Percentiles rank a stretch among this genome's conserved stretches.
Conservation (phyloP, 2,797 vertebrate species). For the Gymnothorax reevesii region DNA sequence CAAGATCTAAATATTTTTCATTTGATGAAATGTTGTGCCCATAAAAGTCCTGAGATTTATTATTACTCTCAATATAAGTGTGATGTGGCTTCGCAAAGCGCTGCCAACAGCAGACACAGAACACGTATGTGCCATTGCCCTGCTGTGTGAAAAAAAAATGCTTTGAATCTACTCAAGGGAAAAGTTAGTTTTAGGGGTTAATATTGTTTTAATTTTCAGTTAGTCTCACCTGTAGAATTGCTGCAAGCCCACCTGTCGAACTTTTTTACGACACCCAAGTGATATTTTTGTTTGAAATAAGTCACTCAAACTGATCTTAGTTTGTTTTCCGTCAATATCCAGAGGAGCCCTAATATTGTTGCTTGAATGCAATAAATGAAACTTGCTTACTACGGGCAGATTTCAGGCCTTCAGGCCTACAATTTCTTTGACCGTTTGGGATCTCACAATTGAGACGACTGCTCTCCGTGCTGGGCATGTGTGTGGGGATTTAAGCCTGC, state of each 20-base stretch:
- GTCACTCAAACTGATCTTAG: neutral
- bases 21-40: too few species aligned
- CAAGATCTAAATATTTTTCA: too few species aligned
- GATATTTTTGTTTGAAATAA: neutral
- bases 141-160: too few species aligned
- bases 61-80: too few species aligned
- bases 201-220: neutral
- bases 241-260: neutral
- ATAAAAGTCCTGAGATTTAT: too few species aligned
- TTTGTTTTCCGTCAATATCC: neutral
- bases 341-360: neutral
- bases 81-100: too few species aligned
- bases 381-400: neutral
- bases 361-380: neutral
- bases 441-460: neutral
- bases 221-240: neutral
- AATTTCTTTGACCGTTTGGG: neutral
- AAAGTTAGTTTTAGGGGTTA: neutral
- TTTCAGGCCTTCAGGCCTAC: neutral
- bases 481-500: constrained; percentile 5
- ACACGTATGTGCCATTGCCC: too few species aligned
- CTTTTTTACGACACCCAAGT: neutral
- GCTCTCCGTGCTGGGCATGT: neutral
- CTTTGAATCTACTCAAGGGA: too few species aligned
- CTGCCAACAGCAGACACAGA: too few species aligned